Base-by-base conservation (phyloP, 1,140 invertebrate genomes). In the Goniozus legneri region DNA sequence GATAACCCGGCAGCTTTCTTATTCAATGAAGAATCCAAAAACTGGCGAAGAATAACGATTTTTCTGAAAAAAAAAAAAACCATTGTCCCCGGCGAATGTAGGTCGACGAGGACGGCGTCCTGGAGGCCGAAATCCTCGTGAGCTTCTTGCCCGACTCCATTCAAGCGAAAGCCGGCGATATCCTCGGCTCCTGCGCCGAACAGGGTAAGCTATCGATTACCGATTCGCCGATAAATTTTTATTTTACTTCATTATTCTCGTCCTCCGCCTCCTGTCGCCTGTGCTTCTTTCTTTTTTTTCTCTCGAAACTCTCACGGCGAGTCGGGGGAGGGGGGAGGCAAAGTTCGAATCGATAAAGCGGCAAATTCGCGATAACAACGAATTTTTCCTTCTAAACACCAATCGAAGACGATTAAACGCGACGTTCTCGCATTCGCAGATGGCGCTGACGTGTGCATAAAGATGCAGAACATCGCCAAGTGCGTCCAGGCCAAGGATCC, bases 121-220 rank as follows among this genome's bases (percentile, higher is more conserved):
- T 73, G 4, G 70, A 71, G 7, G 6, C 7, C 0, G 70, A 73
- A 0, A 67, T 70, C 58, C 18, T 73, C 39, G 7, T 67, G 3
- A 52, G 63, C 8, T 31, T 71, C 3, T 7, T 71, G 0, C 69
- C 70, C 0, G 63, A 63, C 0, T 0, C 54, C 0, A 12, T 63
- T n/a, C 50, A 55, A 10, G 48, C 14, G 0, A 34, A 2, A 1
- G 67, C 59, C 3, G 2, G n/a, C 2, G 27, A 42, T 1, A 32
- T 58, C 21, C 15, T 70, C n/a, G 39, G 38, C 0, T 42, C 37
- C 3, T 70, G 67, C 21, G 50, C 38, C 3, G 39, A 47, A 0
- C 20, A 54, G 39, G 0, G 65, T 65, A 42, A 46, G 46, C 34
- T 10, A 27, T 27, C 10, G 4, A 10, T 27, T 27, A 27, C n/a